phyloP scores from a whole-genome alignment of 2,888 invertebrate species.

The Dugesia japonica region DNA sequence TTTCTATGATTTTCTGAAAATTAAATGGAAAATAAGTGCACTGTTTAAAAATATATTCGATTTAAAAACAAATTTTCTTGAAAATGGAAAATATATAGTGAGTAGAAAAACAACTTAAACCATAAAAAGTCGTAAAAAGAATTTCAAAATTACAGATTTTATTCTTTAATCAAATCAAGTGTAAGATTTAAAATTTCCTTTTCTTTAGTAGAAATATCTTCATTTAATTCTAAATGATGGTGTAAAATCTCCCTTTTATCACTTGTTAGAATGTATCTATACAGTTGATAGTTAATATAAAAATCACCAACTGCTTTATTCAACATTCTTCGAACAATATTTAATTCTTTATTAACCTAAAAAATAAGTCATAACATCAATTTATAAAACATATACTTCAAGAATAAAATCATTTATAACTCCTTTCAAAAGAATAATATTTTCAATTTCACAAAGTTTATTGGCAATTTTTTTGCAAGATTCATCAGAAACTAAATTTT shows the following conservation, averaged over 20 bases:
- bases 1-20: too few species aligned
- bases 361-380: background rate
- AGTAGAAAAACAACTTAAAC: too few species aligned
- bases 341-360: slow-evolving; percentile 5
- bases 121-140: too few species aligned
- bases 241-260: background rate
- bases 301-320: slow-evolving; percentile 12
- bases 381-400: background rate
- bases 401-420: background rate
- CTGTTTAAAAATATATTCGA: too few species aligned
- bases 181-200: background rate
- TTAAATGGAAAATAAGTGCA: too few species aligned
- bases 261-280: background rate
- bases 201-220: background rate
- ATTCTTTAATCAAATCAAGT: background rate
- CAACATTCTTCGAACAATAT: background rate
- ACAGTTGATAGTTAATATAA: background rate
- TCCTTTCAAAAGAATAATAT: background rate
- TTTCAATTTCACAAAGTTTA: background rate
- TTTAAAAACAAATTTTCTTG: too few species aligned
- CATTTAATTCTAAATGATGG: background rate
- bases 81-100: too few species aligned
- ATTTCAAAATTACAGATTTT: too few species aligned
- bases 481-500: background rate
- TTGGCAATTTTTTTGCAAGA: background rate